These are phyloP conservation scores for Percopsis transmontana DNA, from an alignment of 2,113 vertebrate genomes.

Conservation along the genomic window DNA sequence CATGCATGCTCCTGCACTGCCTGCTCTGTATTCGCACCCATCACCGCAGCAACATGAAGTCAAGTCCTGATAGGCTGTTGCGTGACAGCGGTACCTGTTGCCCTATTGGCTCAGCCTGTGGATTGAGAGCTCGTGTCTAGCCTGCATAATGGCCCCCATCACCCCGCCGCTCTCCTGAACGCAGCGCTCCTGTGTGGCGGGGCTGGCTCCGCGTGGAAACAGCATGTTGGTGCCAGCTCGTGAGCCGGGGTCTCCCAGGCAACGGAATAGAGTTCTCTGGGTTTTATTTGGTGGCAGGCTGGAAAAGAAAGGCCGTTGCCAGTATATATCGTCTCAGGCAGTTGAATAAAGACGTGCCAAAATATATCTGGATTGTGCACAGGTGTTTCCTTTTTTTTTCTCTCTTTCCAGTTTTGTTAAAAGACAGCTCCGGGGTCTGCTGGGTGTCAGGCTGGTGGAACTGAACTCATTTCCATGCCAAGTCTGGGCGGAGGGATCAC, in stretches of 20 bases:
- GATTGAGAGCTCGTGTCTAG: slow-evolving; percentile 56
- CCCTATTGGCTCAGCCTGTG: slow-evolving; percentile 42
- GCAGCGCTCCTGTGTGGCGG: too few relatives aligned
- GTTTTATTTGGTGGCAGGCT: slow-evolving; percentile 25
- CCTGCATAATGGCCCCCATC: slow-evolving; percentile 46
- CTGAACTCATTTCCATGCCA: slow-evolving; percentile 42
- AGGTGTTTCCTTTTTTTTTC: slow-evolving; percentile 11
- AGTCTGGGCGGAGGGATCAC: slow-evolving; percentile 48
- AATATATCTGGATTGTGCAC: slow-evolving; percentile 42
- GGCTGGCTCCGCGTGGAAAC: too few relatives aligned
- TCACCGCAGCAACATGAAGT: slow-evolving; percentile 42
- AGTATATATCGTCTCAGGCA: slow-evolving; percentile 37
- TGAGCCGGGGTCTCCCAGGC: slow-evolving; percentile 35
- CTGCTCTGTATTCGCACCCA: slow-evolving; percentile 55
- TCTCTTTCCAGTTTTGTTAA: slow-evolving; percentile 29
- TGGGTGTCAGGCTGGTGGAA: background rate
- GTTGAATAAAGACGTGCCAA: slow-evolving; percentile 43
- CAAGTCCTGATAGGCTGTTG: slow-evolving; percentile 48
- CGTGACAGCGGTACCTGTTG: slow-evolving; percentile 54
- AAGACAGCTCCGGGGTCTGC: slow-evolving; percentile 37
- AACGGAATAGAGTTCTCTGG: slow-evolving; percentile 44
- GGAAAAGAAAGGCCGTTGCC: slow-evolving; percentile 8
- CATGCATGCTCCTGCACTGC: background rate
- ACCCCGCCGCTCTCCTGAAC: slow-evolving; percentile 33
- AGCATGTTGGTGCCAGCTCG: slow-evolving; percentile 41